These are phyloP conservation scores for Crypturellus tataupa DNA, from an alignment of 2,797 vertebrate species.

Conservation along the genomic window DNA sequence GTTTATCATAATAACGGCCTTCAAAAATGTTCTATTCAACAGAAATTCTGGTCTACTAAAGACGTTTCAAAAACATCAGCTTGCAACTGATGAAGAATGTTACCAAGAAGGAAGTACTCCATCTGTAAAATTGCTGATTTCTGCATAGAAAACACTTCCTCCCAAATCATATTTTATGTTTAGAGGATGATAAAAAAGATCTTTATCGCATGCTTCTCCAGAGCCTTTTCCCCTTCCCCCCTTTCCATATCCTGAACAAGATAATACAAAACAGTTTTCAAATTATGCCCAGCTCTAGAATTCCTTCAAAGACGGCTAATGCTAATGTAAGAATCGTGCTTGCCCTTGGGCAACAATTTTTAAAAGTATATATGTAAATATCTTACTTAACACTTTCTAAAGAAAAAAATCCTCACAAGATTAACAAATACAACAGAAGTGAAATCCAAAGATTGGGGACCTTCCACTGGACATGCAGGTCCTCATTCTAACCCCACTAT, in stretches of 20 bases:
- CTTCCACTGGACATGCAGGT: neutral
- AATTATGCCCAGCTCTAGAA: neutral
- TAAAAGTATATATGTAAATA: neutral
- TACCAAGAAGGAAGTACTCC: constrained; percentile 47
- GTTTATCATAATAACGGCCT: constrained; percentile 61
- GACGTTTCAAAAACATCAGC: constrained; percentile 49
- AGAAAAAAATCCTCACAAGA: neutral
- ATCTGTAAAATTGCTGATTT: constrained; percentile 59
- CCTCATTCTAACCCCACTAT: neutral
- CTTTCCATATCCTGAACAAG: neutral
- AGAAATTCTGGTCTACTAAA: constrained; percentile 47
- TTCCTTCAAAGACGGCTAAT: neutral
- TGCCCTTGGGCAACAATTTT: rapidly evolving
- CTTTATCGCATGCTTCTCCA: neutral
- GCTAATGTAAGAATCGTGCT: neutral
- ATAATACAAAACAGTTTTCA: neutral
- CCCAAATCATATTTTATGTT: constrained; percentile 1
- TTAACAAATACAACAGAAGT: neutral
- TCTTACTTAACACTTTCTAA: neutral
- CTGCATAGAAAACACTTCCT: constrained; percentile 15
- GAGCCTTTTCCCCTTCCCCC: neutral
- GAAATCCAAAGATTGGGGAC: neutral
- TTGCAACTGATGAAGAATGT: constrained; percentile 50
- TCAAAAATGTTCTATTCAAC: constrained; percentile 47
- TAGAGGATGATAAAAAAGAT: neutral